These are phyloP conservation scores for Synaphobranchus kaupii DNA, from an alignment of 2,797 vertebrate genomes.

Conservation along the genomic window DNA sequence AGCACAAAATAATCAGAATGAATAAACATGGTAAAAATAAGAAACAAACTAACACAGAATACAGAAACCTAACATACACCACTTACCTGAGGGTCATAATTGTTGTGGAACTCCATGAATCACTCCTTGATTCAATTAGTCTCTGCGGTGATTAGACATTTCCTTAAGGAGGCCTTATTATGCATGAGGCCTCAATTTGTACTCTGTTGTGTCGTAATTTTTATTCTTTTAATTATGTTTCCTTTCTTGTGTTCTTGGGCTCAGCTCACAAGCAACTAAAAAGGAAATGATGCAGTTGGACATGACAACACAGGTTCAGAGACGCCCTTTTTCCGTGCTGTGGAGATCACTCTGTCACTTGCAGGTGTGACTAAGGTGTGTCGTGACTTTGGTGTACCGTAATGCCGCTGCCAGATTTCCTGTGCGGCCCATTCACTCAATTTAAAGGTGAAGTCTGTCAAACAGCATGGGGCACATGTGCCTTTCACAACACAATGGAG, in stretches of 20 bases:
- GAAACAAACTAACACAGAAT: too few species aligned
- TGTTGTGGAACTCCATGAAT: constrained; percentile 65
- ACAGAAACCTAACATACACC: too few species aligned
- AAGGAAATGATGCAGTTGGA: neutral
- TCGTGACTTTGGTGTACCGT: neutral
- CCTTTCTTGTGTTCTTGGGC: neutral
- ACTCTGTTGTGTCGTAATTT: neutral
- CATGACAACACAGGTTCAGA: neutral
- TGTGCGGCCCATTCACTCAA: neutral
- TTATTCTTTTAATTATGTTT: neutral
- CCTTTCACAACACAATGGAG: neutral
- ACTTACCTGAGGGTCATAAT: constrained; percentile 57
- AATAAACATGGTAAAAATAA: too few species aligned
- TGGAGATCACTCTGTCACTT: neutral
- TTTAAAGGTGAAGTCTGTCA: neutral
- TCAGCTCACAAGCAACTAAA: neutral
- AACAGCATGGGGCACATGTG: neutral
- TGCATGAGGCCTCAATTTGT: neutral
- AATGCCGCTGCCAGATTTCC: neutral
- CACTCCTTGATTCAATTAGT: constrained; percentile 62
- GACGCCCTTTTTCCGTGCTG: neutral
- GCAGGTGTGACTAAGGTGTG: neutral
- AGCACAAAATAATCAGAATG: too few species aligned
- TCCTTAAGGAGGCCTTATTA: constrained; percentile 10
- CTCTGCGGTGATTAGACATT: constrained; percentile 49